phyloP scores from a whole-genome alignment of 2,113 vertebrate species.

The Dipodomys stephensi region DNA sequence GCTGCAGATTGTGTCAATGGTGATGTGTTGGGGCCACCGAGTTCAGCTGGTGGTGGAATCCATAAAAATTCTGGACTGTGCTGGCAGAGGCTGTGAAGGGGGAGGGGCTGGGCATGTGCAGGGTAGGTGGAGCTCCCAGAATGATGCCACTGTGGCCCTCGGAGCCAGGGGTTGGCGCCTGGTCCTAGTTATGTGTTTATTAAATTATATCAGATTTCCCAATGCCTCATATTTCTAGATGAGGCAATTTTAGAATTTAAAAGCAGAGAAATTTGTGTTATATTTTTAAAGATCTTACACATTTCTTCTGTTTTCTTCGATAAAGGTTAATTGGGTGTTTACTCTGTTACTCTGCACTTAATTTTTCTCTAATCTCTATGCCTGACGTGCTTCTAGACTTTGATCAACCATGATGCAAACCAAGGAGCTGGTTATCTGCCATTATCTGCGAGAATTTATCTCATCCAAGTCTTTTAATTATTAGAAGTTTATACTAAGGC shows the following conservation, averaged over 20 bases:
- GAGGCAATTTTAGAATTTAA: not conserved
- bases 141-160: too few relatives aligned
- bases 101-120: too few relatives aligned
- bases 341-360: not conserved
- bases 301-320: slow-evolving; percentile 37
- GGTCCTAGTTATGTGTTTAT: not conserved
- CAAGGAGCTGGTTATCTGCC: not conserved
- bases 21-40: too few relatives aligned
- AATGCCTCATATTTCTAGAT: not conserved
- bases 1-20: too few relatives aligned
- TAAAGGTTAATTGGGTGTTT: slow-evolving; percentile 9
- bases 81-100: too few relatives aligned
- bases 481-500: not conserved
- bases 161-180: too few relatives aligned
- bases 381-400: not conserved
- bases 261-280: not conserved
- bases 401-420: not conserved
- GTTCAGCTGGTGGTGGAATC: too few relatives aligned
- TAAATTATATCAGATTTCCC: not conserved
- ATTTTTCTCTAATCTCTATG: not conserved
- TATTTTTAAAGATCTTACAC: not conserved
- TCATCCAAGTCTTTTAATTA: not conserved
- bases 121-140: too few relatives aligned
- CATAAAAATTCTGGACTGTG: too few relatives aligned
- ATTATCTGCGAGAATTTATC: not conserved